Evolutionary conservation across 2,888 invertebrate species (phyloP).

Genomic region (Ennomos erosarius): DNA sequence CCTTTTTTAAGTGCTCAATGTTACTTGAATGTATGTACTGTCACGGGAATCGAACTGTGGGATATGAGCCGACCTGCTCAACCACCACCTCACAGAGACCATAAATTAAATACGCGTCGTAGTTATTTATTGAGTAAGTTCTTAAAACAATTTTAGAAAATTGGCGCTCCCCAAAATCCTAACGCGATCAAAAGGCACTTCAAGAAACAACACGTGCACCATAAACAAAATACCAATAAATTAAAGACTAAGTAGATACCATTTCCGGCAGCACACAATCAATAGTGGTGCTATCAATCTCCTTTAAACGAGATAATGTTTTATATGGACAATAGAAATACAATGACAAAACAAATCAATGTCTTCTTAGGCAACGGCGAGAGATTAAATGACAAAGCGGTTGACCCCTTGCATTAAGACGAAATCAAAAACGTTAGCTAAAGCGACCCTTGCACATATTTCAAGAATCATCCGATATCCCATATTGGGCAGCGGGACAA

Average conservation of each 20-base stretch:
- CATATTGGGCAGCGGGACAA: constrained; percentile 74
- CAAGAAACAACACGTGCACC: background rate
- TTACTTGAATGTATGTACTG: too few relatives aligned
- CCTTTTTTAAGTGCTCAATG: too few relatives aligned
- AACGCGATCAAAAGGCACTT: too few relatives aligned
- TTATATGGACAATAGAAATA: constrained; percentile 44
- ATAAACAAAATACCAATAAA: constrained; percentile 32
- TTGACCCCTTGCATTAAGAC: constrained; percentile 70
- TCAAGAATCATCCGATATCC: constrained; percentile 74
- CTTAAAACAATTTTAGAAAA: too few relatives aligned
- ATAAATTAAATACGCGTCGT: too few relatives aligned
- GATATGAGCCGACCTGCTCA: too few relatives aligned
- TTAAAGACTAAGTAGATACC: constrained; percentile 33
- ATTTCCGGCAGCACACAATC: constrained; percentile 39
- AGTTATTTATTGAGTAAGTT: too few relatives aligned
- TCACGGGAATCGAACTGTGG: too few relatives aligned
- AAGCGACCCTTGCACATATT: constrained; percentile 70
- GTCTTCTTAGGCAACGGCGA: constrained; percentile 55
- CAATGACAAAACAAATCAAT: constrained; percentile 58
- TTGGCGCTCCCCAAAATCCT: too few relatives aligned
- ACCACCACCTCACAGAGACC: too few relatives aligned
- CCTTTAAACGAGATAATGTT: constrained; percentile 40
- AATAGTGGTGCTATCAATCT: constrained; percentile 39
- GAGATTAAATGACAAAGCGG: constrained; percentile 61
- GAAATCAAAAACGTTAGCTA: constrained; percentile 72